Conservation (phyloP, 2,113 vertebrate species). For the Accipiter virgatus region DNA sequence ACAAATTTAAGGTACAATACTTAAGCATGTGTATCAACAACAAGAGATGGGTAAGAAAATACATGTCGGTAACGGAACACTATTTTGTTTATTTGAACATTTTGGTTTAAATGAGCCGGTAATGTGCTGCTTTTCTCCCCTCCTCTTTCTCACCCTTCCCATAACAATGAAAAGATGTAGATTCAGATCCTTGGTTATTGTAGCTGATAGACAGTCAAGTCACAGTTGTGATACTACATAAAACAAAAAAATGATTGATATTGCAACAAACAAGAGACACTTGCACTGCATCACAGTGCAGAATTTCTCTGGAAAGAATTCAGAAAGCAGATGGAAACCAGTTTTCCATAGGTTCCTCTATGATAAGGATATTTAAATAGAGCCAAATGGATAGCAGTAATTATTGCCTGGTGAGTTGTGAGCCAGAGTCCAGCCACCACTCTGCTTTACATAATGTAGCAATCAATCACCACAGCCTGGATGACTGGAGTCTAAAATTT, state of each 20-base stretch:
- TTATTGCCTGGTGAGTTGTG: not conserved
- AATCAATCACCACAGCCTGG: not conserved
- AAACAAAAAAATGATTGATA: not conserved
- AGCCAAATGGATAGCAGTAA: not conserved
- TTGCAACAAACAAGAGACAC: not conserved
- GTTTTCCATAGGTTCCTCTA: not conserved
- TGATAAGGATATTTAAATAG: not conserved
- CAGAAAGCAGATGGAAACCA: not conserved
- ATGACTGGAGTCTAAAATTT: not conserved
- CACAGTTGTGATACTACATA: not conserved
- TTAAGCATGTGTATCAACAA: not conserved
- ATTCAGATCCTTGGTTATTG: not conserved
- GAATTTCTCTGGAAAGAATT: not conserved
- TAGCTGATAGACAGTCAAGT: not conserved
- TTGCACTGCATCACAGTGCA: not conserved
- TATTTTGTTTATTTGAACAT: not conserved
- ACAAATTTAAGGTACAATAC: not conserved
- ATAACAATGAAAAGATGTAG: not conserved
- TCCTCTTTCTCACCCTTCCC: not conserved
- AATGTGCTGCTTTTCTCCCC: not conserved
- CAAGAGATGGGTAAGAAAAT: not conserved
- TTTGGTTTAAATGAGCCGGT: not conserved
- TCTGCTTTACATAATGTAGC: not conserved
- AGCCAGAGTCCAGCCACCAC: not conserved
- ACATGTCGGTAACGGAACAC: not conserved